Evolutionary conservation across 2,888 invertebrate species (phyloP).

Genomic region (Nephrocerus scutellatus): DNA sequence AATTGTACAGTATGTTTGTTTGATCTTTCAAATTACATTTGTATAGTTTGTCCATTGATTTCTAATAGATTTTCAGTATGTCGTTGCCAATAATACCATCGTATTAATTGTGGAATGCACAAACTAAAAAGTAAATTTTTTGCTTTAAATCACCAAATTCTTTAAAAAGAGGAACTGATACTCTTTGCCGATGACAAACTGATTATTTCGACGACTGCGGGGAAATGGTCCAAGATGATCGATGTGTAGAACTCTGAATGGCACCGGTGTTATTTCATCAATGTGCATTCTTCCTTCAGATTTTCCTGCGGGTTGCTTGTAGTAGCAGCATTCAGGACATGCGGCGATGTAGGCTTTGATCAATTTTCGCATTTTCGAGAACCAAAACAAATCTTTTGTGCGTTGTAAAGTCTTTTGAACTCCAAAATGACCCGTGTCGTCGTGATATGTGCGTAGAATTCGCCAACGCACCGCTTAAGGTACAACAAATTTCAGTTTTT

Average conservation of each 20-base stretch:
- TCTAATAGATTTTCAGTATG: too few species aligned
- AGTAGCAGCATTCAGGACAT: conserved; percentile 17
- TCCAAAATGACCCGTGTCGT: conserved; percentile 21
- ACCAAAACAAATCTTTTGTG: conserved; percentile 18
- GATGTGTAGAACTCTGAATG: conserved; percentile 19
- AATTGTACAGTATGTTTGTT: too few species aligned
- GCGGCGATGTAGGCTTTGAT: conserved; percentile 16
- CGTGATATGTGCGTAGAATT: conserved; percentile 19
- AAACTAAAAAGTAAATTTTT: too few species aligned
- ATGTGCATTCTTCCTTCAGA: conserved; percentile 13
- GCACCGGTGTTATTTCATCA: conserved; percentile 13
- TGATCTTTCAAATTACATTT: too few species aligned
- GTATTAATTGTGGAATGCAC: too few species aligned
- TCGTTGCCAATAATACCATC: too few species aligned
- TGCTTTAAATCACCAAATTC: too few species aligned
- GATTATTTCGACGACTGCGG: too few species aligned
- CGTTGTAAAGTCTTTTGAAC: conserved; percentile 20
- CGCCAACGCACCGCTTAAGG: conserved; percentile 18
- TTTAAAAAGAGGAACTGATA: too few species aligned
- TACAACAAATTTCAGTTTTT: conserved; percentile 13
- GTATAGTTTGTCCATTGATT: too few species aligned
- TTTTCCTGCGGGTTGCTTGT: conserved; percentile 10
- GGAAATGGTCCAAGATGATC: conserved; percentile 21
- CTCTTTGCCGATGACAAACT: too few species aligned
- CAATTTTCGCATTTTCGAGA: conserved; percentile 19